Base-by-base conservation (phyloP, 2,797 vertebrate species). In the Sciaenops ocellatus region DNA sequence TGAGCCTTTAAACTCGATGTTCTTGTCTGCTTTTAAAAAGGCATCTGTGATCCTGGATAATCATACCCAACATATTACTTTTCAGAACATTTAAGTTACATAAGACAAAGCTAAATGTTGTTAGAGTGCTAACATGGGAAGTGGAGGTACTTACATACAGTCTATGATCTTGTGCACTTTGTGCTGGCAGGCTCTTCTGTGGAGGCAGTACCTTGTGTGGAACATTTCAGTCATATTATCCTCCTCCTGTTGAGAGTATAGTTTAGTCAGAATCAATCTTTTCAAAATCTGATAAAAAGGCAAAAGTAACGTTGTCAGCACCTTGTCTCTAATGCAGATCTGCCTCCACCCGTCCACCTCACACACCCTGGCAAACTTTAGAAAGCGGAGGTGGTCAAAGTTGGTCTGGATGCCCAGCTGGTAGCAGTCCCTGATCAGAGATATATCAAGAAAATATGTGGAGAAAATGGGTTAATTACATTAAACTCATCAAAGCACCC, bases 251-350 rank as follows among this genome's bases (percentile, higher is more conserved):
- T 86, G 56, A 55, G 76, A 86, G 74, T 41, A 63, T 60, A 48
- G 12, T 24, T 68, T 51, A 68, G 30, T 68, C 5, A 42, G 15
- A 50, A 17, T 20, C 38, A 3, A 65, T 46, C 1, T 24, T 3
- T 51, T 48, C 16, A 47, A 42, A 68, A 22, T 5, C 0, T 9
- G 20, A 26, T 34, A 0, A 13, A 30, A 18, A 56, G 65, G 3
- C 6, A 70, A 8, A 4, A 0, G 1, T n/a, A 50, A 24, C 8
- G 46, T 42, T 42, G 24, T 6, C 17, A 46, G 91, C 83, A 98
- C 98, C 97, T 99, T 98, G 76, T 99, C 97, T 90, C 97, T 95
- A 13, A 94, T 95, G 85, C 98, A 99, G 91, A 99, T 97, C 48
- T 93, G 89, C 78, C 95, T 97, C 87, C 78, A 87, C 1, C 89